Percentiles rank a stretch among this genome's conserved stretches.
phyloP scores from a whole-genome alignment of 2,113 vertebrate genomes.

The Pomatorhinus ruficollis region DNA sequence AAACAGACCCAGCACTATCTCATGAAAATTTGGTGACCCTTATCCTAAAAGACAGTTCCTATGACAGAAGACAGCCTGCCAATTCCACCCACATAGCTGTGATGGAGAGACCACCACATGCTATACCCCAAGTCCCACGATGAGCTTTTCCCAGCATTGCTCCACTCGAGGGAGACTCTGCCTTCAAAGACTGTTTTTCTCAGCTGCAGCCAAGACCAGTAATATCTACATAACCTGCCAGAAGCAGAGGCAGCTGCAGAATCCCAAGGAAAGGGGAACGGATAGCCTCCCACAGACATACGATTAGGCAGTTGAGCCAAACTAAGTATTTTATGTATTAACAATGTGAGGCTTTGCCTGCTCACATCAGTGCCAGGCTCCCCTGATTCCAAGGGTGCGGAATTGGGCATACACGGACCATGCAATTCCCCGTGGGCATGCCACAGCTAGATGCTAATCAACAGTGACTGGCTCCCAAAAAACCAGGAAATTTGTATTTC shows the following conservation, averaged over 20 bases:
- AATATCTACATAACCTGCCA: not conserved
- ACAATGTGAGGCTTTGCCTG: not conserved
- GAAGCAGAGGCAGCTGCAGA: not conserved
- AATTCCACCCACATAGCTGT: not conserved
- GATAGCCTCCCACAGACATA: not conserved
- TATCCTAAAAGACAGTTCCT: not conserved
- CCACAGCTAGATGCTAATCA: not conserved
- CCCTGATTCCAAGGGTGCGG: not conserved
- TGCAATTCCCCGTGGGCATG: rapidly evolving
- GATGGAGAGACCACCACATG: not conserved
- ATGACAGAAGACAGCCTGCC: not conserved
- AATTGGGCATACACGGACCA: rapidly evolving
- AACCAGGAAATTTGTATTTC: not conserved
- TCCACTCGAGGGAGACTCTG: not conserved
- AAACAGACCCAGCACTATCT: not conserved
- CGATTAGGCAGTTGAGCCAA: not conserved
- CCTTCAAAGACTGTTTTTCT: not conserved
- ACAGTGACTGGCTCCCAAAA: not conserved
- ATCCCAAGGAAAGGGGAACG: not conserved
- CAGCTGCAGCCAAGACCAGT: not conserved
- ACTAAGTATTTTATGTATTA: not conserved
- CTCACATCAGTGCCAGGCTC: not conserved
- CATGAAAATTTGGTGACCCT: not conserved
- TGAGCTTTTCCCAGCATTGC: not conserved
- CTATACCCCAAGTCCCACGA: not conserved